Percentiles rank a stretch among this genome's conserved stretches.
Evolutionary conservation across 2,888 invertebrate genomes (phyloP).

Genomic region (Asteroscopus sphinx): DNA sequence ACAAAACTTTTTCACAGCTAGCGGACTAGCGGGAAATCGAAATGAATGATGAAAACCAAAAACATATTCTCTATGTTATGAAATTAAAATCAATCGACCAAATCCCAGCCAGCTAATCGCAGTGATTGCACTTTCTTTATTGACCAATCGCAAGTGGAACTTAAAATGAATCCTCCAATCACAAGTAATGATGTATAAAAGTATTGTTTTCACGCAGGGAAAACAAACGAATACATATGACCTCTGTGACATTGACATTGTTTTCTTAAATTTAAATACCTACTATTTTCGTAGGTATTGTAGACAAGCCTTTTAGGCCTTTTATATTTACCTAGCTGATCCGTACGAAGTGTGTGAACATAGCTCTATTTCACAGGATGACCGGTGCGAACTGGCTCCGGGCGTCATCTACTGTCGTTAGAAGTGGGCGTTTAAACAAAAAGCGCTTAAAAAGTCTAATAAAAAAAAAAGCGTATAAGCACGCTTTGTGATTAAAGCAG

Average conservation of each 20-base stretch:
- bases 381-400: too few species aligned
- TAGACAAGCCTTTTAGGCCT: constrained; percentile 11
- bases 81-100: not conserved
- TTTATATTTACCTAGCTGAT: too few species aligned
- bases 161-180: constrained; percentile 18
- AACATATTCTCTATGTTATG: constrained; percentile 11
- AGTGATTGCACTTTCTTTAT: fast-evolving
- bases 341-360: too few species aligned
- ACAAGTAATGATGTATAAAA: fast-evolving
- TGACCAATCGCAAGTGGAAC: constrained; percentile 11
- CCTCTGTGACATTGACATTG: constrained; percentile 55
- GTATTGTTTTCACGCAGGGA: not conserved
- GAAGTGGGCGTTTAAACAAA: too few species aligned
- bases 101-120: not conserved
- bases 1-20: constrained; percentile 16
- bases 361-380: too few species aligned
- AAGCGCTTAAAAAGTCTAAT: too few species aligned
- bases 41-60: constrained; percentile 26
- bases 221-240: constrained; percentile 42
- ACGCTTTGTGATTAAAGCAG: too few species aligned
- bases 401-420: too few species aligned
- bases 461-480: too few species aligned
- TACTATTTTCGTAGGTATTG: not conserved
- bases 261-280: not conserved
- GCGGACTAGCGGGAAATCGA: constrained; percentile 44